These are phyloP conservation scores for Drosophila sulfurigaster DNA, from an alignment of 1,140 invertebrate species.

Conservation along the genomic window DNA sequence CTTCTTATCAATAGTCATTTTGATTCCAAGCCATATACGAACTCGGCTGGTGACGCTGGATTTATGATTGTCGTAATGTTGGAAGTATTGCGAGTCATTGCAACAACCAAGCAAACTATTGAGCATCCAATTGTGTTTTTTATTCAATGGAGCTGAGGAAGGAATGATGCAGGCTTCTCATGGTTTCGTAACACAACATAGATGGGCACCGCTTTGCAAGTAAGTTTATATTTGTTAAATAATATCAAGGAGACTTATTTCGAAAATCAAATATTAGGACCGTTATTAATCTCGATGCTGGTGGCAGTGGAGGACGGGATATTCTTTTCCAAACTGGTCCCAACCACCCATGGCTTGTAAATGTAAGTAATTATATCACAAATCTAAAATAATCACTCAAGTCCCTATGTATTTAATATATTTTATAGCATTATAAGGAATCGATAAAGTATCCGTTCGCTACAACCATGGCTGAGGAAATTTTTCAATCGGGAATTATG, in stretches of 20 bases:
- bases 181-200: constrained; percentile 89
- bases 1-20: constrained; percentile 96
- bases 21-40: constrained; percentile 94
- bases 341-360: constrained; percentile 94
- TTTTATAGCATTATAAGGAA: constrained; percentile 91
- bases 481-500: constrained; percentile 93
- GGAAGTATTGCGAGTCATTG: constrained; percentile 88
- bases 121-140: constrained; percentile 88
- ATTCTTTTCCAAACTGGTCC: constrained; percentile 97
- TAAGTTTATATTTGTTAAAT: too few relatives aligned
- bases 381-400: constrained; percentile 85
- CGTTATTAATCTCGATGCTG: constrained; percentile 97
- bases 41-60: constrained; percentile 90
- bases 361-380: constrained; percentile 86
- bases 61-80: constrained; percentile 96
- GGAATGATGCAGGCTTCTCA: constrained; percentile 87
- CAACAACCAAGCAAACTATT: constrained; percentile 41
- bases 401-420: constrained; percentile 80
- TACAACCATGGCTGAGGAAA: constrained; percentile 91
- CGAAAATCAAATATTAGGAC: constrained; percentile 85
- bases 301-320: constrained; percentile 96
- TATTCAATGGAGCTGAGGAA: constrained; percentile 95
- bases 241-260: too few relatives aligned
- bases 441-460: constrained; percentile 92
- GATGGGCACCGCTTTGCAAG: constrained; percentile 88